Base-by-base conservation (phyloP, 2,888 invertebrate genomes). In the Scaptomyza flava region DNA sequence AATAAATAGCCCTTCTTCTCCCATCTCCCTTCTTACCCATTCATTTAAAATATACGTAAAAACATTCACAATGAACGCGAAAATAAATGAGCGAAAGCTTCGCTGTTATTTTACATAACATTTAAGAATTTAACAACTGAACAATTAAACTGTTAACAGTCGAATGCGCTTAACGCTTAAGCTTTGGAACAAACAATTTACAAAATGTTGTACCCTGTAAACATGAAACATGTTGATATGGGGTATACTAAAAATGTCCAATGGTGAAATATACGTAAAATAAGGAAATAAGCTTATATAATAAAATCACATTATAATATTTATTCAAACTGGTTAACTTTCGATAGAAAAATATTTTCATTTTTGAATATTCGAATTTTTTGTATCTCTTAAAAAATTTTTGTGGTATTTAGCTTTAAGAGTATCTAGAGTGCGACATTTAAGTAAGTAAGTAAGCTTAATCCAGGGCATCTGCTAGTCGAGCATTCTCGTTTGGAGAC, bases 41-140 rank as follows among this genome's bases (percentile, higher is more conserved):
- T 38, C 14, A 0, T 2, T 0, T 36, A 36, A 2, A 11, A 3
- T 34, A n/a, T 4, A 8, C 14, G 12, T n/a, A 12, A 36, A 36
- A 1, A 36, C 3, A 14, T 36, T 36, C 4, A n/a, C 38, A 7
- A n/a, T 11, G 20, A 36, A 38, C 36, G 14, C n/a, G 3, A 9
- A 8, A 8, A 4, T 38, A 38, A 38, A 7, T 14, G 14, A 38
- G 36, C 36, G 38, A 38, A 50, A 62, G 73, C 72, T 72, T 59
- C 31, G 20, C 45, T 60, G 43, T 46, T 46, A 45, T 8, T 23
- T 52, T 52, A 59, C 58, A 59, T n/a, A 59, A 59, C 58, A 59
- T 9, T 3, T 27, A 12, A 17, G 14, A 46, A 11, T 27, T 27
- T 53, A 59, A 33, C n/a, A 31, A 23, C 31, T 31, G 20, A n/a